A percentile compares a stretch with the other conserved stretches of the same genome.
Evolutionary conservation across 2,888 invertebrate species (phyloP).

Genomic region (Eupithecia exiguata): DNA sequence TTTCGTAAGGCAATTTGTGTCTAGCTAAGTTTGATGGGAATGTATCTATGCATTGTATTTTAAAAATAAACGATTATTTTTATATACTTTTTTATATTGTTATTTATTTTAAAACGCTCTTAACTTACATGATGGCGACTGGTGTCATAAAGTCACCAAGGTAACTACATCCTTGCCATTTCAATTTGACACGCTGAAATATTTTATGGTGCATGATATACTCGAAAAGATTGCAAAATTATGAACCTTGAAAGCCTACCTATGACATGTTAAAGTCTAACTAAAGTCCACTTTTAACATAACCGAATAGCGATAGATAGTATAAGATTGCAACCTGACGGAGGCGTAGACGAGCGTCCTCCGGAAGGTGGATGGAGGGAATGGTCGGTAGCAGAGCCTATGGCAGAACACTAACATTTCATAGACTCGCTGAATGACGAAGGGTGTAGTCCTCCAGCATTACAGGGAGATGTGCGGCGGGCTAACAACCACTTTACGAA

Average conservation of each 20-base stretch:
- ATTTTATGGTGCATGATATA: slow-evolving; percentile 7
- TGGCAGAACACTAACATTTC: no score
- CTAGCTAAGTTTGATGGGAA: not conserved
- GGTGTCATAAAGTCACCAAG: slow-evolving; percentile 28
- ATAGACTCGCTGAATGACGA: no score
- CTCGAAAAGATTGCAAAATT: slow-evolving; percentile 2
- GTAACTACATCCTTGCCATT: slow-evolving; percentile 26
- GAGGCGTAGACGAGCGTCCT: no score
- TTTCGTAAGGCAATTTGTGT: not conserved
- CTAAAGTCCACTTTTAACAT: no score
- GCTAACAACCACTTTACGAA: no score
- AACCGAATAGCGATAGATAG: no score
- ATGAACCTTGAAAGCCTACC: not conserved
- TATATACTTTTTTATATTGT: not conserved
- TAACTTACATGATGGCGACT: not conserved
- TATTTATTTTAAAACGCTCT: not conserved
- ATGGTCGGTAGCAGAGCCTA: no score
- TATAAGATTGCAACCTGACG: no score
- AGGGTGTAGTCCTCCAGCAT: no score
- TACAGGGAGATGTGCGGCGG: no score
- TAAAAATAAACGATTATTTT: not conserved
- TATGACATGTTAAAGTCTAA: no score
- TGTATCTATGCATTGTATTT: not conserved
- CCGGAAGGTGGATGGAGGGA: no score
- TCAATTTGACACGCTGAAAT: slow-evolving; percentile 18